Base-by-base conservation (phyloP, 37 sponge, comb jelly and placozoan species). In the Crambe crambe region DNA sequence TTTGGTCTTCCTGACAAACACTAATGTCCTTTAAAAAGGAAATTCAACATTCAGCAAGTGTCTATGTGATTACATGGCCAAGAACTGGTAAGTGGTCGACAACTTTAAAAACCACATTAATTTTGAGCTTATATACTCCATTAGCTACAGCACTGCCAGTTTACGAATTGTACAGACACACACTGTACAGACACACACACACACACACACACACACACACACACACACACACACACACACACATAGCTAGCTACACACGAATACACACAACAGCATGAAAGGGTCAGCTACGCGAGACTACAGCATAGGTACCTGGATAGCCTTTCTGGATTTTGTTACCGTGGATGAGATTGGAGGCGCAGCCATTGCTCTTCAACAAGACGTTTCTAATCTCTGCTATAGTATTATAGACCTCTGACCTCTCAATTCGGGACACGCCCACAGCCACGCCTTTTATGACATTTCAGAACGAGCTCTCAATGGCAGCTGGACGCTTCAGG, bases 1-100 rank as follows among this genome's bases (percentile, higher is more conserved):
- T 68, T 57, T 95, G 96, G 57, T 95, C 96, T 62, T 91, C 96
- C 64, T 78, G 72, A 59, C 76, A 58, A 30, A 95, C 95, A 0
- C 73, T 66, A 5, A 78, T 60, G 44, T 87, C 66, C 66, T 65
- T 65, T 34, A 31, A 31, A 23, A 58, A 58, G 21, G 4, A 58
- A n/a, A n/a, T n/a, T n/a, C n/a, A n/a, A n/a, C n/a, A n/a, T n/a
- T n/a, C n/a, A n/a, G n/a, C n/a, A n/a, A n/a, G n/a, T n/a, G n/a
- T n/a, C n/a, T n/a, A n/a, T n/a, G n/a, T n/a, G n/a, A n/a, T n/a
- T n/a, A n/a, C n/a, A n/a, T n/a, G n/a, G n/a, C n/a, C n/a, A n/a
- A n/a, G n/a, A n/a, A 58, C 20, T 26, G 59, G 59, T 18, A 58
- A 58, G 25, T 4, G 59, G 59, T 58, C 18, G 20, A 3, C 20